Percentiles rank a stretch among this genome's conserved stretches.
Conservation (phyloP, 2,797 vertebrate species). For the Enteromius viviparus region DNA sequence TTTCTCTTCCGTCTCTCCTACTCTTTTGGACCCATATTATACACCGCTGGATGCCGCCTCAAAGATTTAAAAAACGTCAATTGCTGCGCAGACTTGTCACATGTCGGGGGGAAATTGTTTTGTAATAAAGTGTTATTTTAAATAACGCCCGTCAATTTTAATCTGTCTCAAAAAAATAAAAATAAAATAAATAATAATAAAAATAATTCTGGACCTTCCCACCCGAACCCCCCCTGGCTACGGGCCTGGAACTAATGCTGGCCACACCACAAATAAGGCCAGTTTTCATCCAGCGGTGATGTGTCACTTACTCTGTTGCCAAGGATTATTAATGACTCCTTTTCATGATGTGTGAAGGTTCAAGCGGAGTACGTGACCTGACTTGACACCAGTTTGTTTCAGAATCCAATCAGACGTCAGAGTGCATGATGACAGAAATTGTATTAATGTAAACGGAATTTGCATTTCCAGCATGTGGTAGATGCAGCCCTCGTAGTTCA, state of each 20-base stretch:
- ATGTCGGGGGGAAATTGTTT: too few relatives aligned
- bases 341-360: constrained; percentile 1
- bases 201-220: too few relatives aligned
- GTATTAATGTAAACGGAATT: constrained; percentile 24
- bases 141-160: too few relatives aligned
- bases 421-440: background rate
- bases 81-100: too few relatives aligned
- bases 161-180: too few relatives aligned
- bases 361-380: background rate
- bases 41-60: too few relatives aligned
- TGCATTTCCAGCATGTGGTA: constrained; percentile 28
- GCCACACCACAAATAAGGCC: background rate
- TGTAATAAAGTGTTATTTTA: too few relatives aligned
- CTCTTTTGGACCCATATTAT: too few relatives aligned
- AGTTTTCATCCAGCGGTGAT: constrained; percentile 20
- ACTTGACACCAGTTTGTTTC: constrained; percentile 15
- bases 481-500: constrained; percentile 23
- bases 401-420: background rate
- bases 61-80: too few relatives aligned
- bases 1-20: too few relatives aligned
- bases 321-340: constrained; percentile 11
- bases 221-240: too few relatives aligned
- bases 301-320: background rate
- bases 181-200: too few relatives aligned
- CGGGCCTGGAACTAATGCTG: background rate